These are phyloP conservation scores for Ictidomys tridecemlineatus DNA, from an alignment of 2,113 vertebrate genomes.

Conservation along the genomic window DNA sequence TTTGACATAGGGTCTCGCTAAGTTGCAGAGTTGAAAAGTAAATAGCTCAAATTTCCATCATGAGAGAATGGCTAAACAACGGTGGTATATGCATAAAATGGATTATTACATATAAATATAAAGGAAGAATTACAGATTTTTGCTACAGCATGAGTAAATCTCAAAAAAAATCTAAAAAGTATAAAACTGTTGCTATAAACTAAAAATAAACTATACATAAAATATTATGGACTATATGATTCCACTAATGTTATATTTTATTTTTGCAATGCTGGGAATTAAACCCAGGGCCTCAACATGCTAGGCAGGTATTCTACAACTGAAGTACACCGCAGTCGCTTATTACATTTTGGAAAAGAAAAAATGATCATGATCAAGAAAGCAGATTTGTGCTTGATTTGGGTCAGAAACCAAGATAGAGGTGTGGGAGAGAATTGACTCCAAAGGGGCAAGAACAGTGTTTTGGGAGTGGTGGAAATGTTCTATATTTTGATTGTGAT, in stretches of 20 bases:
- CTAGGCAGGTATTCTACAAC: not conserved
- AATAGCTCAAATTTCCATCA: slow-evolving; percentile 1
- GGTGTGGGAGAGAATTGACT: not conserved
- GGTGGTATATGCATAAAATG: not conserved
- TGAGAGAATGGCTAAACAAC: not conserved
- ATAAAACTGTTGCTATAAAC: no score
- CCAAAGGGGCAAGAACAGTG: not conserved
- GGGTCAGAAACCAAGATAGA: not conserved
- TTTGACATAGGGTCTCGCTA: no score
- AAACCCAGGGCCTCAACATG: not conserved
- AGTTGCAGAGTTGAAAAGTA: not conserved
- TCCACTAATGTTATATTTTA: not conserved
- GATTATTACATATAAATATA: not conserved
- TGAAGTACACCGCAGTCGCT: not conserved
- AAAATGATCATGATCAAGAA: slow-evolving; percentile 2
- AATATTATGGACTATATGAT: not conserved
- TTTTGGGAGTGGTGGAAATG: not conserved
- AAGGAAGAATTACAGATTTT: not conserved
- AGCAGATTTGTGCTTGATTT: not conserved
- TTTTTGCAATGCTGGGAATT: not conserved
- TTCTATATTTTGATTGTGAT: not conserved
- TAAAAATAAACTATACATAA: not conserved
- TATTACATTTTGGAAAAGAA: slow-evolving; percentile 24
- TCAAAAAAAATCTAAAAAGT: not conserved
- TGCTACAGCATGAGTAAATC: not conserved